Evolutionary conservation across 2,113 vertebrate species (phyloP).

Genomic region (Cyprinodon brontotheroides): DNA sequence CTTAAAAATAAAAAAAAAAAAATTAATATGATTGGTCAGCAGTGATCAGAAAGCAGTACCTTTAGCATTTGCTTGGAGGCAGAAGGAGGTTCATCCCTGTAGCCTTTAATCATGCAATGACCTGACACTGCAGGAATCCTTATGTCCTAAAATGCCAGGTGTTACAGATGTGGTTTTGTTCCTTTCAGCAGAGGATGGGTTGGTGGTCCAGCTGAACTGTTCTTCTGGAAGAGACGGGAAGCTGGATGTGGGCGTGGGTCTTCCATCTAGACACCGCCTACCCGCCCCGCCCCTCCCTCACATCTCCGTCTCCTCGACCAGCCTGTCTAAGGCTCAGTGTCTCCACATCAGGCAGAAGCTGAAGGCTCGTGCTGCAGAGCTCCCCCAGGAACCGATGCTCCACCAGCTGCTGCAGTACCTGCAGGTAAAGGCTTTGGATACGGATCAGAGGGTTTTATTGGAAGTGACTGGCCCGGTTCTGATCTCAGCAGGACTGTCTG

Average conservation of each 20-base stretch:
- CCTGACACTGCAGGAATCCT: too few species aligned
- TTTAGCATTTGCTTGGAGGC: too few species aligned
- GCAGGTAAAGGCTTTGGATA: constrained; percentile 30
- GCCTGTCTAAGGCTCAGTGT: constrained; percentile 44
- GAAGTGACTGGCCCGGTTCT: neutral
- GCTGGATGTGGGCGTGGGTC: constrained; percentile 23
- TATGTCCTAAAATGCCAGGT: too few species aligned
- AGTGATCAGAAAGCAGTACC: too few species aligned
- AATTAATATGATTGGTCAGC: too few species aligned
- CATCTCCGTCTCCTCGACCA: constrained; percentile 47
- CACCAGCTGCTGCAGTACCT: constrained; percentile 44
- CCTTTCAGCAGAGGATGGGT: constrained; percentile 38
- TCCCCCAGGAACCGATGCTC: constrained; percentile 51
- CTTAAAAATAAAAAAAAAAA: too few species aligned
- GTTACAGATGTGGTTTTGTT: neutral
- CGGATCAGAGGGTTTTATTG: neutral
- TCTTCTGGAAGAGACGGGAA: neutral
- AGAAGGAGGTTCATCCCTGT: too few species aligned
- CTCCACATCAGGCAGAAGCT: constrained; percentile 45
- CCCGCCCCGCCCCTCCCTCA: constrained; percentile 47
- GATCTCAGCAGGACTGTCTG: constrained; percentile 4
- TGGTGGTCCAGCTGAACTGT: constrained; percentile 45
- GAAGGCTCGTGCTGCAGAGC: constrained; percentile 34
- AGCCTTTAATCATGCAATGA: too few species aligned
- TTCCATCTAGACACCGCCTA: constrained; percentile 46